phyloP scores from a whole-genome alignment of 2,113 vertebrate species.

The Rana temporaria region DNA sequence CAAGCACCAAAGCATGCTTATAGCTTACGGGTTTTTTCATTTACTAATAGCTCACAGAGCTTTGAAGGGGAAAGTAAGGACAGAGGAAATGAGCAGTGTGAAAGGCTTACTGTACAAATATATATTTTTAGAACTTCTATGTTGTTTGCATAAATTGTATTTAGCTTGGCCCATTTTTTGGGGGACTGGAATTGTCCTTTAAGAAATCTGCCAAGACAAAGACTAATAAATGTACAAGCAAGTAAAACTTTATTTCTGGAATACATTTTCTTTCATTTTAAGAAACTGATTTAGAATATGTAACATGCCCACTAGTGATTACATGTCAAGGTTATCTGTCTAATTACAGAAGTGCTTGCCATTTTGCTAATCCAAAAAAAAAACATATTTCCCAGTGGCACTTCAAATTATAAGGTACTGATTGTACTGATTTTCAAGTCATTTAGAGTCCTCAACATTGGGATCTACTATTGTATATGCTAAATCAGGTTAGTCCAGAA shows the following conservation, averaged over 20 bases:
- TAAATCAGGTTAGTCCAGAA: neutral
- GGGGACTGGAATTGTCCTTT: no score
- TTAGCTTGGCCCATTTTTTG: no score
- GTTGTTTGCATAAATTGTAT: no score
- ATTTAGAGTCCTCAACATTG: conserved; percentile 4
- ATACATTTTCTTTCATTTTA: neutral
- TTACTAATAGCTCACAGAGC: no score
- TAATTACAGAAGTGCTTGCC: conserved; percentile 48
- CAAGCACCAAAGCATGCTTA: no score
- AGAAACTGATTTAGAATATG: conserved; percentile 37
- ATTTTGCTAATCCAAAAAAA: conserved; percentile 34
- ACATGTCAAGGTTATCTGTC: conserved; percentile 34
- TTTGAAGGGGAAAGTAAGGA: no score
- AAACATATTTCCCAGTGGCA: conserved; percentile 35
- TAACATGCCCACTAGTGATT: conserved; percentile 40
- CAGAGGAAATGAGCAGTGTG: no score
- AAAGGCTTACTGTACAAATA: no score
- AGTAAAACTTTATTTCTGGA: conserved; percentile 32
- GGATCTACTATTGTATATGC: neutral
- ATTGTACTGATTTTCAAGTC: conserved; percentile 42
- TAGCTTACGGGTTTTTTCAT: no score
- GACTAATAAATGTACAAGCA: conserved; percentile 12
- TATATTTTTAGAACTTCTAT: no score
- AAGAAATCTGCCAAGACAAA: neutral
- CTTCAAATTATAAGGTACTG: conserved; percentile 53